Evolutionary conservation across 2,797 vertebrate species (phyloP).

Genomic region (Aulostomus chinensis): DNA sequence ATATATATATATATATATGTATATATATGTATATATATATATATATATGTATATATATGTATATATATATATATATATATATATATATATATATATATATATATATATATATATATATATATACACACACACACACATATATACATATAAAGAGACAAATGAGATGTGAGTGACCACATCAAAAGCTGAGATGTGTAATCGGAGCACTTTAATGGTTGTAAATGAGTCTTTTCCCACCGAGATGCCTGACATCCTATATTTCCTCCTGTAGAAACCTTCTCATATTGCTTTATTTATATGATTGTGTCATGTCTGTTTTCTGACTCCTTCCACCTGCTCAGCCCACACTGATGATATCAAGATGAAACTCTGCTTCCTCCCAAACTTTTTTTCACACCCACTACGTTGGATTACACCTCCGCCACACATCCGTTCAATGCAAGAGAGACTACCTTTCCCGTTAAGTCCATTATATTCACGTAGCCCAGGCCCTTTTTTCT

Average conservation of each 20-base stretch:
- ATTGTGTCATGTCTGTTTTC: constrained; percentile 70
- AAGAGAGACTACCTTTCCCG: constrained; percentile 68
- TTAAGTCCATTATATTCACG: constrained; percentile 78
- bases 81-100: constrained; percentile 30
- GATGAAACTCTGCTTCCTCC: constrained; percentile 31
- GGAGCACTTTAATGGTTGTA: constrained; percentile 57
- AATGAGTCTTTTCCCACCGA: constrained; percentile 70
- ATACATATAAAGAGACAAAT: constrained; percentile 45
- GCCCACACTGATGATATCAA: constrained; percentile 34
- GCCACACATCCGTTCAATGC: constrained; percentile 43
- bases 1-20: constrained; percentile 28
- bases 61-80: constrained; percentile 34
- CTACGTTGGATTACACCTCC: constrained; percentile 46
- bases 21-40: too few relatives aligned
- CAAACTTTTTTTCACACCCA: constrained; percentile 60
- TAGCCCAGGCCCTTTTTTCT: constrained; percentile 45
- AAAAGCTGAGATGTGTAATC: constrained; percentile 46
- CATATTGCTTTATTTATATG: constrained; percentile 56
- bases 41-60: constrained; percentile 24
- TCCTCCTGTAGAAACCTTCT: constrained; percentile 60
- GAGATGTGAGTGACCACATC: constrained; percentile 63
- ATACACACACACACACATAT: constrained; percentile 38
- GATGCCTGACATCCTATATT: constrained; percentile 74
- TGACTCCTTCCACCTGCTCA: constrained; percentile 53
- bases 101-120: constrained; percentile 27